These are phyloP conservation scores for Drosophila auraria DNA, from an alignment of 1,140 invertebrate species.

Conservation along the genomic window DNA sequence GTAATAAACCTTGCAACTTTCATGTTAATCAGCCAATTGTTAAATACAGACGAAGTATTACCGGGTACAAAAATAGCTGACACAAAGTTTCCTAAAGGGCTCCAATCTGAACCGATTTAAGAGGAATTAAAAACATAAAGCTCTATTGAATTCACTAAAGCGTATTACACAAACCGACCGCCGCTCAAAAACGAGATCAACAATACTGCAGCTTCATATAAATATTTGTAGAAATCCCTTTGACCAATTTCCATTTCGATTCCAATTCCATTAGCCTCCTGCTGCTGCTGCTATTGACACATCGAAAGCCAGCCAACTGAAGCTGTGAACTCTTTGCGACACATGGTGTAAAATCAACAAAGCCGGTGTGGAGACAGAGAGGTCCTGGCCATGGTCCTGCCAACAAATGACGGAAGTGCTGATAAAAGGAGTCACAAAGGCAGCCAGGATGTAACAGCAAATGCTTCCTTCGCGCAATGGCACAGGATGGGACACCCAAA, in stretches of 20 bases:
- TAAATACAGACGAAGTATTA: background rate
- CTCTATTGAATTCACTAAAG: conserved; percentile 22
- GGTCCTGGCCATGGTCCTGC: conserved; percentile 11
- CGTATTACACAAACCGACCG: conserved; percentile 22
- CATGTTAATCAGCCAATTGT: background rate
- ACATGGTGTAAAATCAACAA: conserved; percentile 65
- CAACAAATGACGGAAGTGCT: conserved; percentile 66
- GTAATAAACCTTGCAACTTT: background rate
- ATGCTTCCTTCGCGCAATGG: conserved; percentile 57
- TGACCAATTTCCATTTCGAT: conserved; percentile 59
- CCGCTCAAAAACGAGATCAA: conserved; percentile 18
- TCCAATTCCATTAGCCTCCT: conserved; percentile 63
- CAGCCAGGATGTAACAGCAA: conserved; percentile 52
- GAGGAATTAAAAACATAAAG: background rate
- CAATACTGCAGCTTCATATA: conserved; percentile 46
- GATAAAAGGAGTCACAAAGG: conserved; percentile 69
- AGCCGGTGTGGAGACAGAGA: background rate
- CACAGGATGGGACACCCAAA: conserved; percentile 43
- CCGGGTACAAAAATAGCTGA: background rate
- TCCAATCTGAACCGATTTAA: background rate
- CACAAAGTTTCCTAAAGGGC: background rate
- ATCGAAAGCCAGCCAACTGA: conserved; percentile 35
- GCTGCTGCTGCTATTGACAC: conserved; percentile 56
- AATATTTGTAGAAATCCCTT: conserved; percentile 57
- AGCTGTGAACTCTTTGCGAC: conserved; percentile 51